These are phyloP conservation scores for Oscheius sp. DNA, from an alignment of 2,888 invertebrate species.

Conservation along the genomic window DNA sequence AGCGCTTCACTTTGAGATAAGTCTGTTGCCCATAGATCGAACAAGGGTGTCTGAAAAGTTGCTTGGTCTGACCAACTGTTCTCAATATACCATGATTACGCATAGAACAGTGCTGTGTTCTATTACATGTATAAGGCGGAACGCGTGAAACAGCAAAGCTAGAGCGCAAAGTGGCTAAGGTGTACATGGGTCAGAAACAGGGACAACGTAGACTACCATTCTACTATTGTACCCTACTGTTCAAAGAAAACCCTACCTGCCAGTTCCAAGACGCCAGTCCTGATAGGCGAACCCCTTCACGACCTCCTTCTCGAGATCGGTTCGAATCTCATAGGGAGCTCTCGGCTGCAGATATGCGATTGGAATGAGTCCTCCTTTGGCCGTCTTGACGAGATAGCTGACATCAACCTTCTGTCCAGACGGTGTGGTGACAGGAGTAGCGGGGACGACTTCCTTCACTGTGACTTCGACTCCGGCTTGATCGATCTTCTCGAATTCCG, in stretches of 20 bases:
- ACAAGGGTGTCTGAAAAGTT: too few relatives aligned
- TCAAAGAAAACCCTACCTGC: not conserved
- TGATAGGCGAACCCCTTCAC: not conserved
- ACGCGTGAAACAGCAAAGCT: too few relatives aligned
- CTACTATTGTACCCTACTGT: too few relatives aligned
- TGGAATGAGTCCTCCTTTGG: constrained; percentile 17
- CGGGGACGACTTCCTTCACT: not conserved
- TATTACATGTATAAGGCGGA: too few relatives aligned
- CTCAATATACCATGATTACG: too few relatives aligned
- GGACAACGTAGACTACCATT: too few relatives aligned
- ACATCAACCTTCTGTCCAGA: constrained; percentile 9
- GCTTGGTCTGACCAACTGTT: too few relatives aligned
- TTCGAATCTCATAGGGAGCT: not conserved
- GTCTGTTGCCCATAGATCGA: too few relatives aligned
- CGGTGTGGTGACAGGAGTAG: constrained; percentile 1
- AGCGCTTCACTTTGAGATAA: too few relatives aligned
- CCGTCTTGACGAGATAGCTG: constrained; percentile 6
- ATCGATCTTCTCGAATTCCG: constrained; percentile 1
- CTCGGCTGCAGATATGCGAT: constrained; percentile 5
- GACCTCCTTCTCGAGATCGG: constrained; percentile 11
- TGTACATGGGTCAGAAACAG: too few relatives aligned
- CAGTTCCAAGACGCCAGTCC: constrained; percentile 20
- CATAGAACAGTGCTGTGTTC: too few relatives aligned
- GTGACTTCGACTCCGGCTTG: constrained; percentile 2
- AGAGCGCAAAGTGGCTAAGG: too few relatives aligned